Evolutionary conservation across 2,113 vertebrate genomes (phyloP), one percentile per base, ranked within the genome.

Genomic region (Pachyramphus minor): DNA sequence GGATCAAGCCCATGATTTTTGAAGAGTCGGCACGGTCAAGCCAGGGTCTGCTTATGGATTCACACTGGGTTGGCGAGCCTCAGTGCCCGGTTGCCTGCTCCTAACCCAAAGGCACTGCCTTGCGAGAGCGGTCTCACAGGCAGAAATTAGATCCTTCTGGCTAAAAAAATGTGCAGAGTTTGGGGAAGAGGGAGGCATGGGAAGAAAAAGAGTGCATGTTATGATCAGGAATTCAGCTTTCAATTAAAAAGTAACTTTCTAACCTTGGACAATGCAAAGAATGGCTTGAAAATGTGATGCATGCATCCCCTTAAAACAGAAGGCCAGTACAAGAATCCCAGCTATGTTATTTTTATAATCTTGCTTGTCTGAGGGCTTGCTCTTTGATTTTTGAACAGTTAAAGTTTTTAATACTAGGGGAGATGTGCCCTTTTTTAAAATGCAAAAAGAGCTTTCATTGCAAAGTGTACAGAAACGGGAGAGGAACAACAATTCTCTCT

Each of bases 231-330:
- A 93, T 94, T 93, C 94, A 94, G 62, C 58, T 25, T 79, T 89
- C 66, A 82, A 82, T 94, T 95, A 95, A 97, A 95, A 92, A 94
- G 84, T 95, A 95, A 96, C 89, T 97, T 94, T 77, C 84, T 77
- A 88, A 80, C 64, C 44, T 33, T 24, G 23, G 91, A 89, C 64
- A 94, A 90, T 64, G 83, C 79, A 75, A 58, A 75, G 79, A 88
- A 93, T 31, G 37, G 56, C 79, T 92, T 56, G 69, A 93, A 96
- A 93, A 94, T 93, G 73, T 50, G 39, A 87, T 27, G 5, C 52
- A 37, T 2, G 1, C 50, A 62, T 39, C 31, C 49, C n/a, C 73
- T 86, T 75, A 64, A 84, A 82, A 84, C 47, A 89, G 53, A 96
- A 90, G 75, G 49, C 22, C 52, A 64, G 49, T 49, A 53, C 42